phyloP scores from a whole-genome alignment of 2,888 invertebrate genomes.

The Drosophila tripunctata region DNA sequence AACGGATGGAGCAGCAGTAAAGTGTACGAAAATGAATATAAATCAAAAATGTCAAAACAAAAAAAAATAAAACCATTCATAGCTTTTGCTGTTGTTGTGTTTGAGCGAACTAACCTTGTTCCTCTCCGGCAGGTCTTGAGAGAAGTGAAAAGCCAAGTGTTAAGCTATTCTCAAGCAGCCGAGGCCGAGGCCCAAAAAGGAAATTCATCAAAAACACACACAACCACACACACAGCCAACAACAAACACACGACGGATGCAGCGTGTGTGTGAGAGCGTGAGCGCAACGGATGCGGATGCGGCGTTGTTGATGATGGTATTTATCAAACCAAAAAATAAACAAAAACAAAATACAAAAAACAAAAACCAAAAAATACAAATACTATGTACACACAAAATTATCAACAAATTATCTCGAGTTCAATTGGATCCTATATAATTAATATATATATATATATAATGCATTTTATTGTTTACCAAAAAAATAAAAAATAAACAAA shows the following conservation, averaged over 20 bases:
- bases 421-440: conserved; percentile 72
- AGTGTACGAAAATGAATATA: conserved; percentile 38
- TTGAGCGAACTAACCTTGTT: conserved; percentile 85
- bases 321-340: conserved; percentile 80
- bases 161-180: conserved; percentile 79
- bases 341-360: conserved; percentile 49
- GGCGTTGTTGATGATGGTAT: conserved; percentile 81
- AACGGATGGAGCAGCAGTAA: conserved; percentile 36
- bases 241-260: too few relatives aligned
- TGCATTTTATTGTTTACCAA: conserved; percentile 63
- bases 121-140: conserved; percentile 85
- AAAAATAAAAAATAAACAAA: conserved; percentile 42
- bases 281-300: conserved; percentile 54
- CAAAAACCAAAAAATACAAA: conserved; percentile 71
- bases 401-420: conserved; percentile 77
- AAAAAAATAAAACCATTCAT: conserved; percentile 65
- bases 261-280: conserved; percentile 57
- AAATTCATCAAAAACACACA: conserved; percentile 47
- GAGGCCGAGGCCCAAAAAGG: conserved; percentile 54
- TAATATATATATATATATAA: conserved; percentile 71
- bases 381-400: conserved; percentile 81
- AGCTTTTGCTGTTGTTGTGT: conserved; percentile 85
- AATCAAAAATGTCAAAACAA: conserved; percentile 46
- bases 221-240: too few relatives aligned
- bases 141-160: conserved; percentile 75